These are phyloP conservation scores for Hemibagrus wyckioides DNA, from an alignment of 2,113 vertebrate genomes.

Conservation along the genomic window DNA sequence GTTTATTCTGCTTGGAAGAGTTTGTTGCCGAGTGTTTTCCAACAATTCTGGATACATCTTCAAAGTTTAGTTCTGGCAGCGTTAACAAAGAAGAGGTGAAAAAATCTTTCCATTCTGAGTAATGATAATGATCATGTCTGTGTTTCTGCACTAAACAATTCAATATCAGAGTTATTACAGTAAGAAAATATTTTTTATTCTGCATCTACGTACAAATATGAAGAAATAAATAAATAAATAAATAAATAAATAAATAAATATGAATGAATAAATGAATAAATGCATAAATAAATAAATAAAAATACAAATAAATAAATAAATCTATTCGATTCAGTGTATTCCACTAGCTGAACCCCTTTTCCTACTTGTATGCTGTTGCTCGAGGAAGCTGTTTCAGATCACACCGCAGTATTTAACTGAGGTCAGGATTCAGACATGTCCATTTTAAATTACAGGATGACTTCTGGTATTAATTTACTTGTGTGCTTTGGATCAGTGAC, in stretches of 20 bases:
- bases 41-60: background rate
- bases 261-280: too few relatives aligned
- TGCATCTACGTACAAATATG: background rate
- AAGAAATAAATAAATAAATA: too few relatives aligned
- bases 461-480: constrained; percentile 11
- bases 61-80: background rate
- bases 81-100: background rate
- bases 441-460: background rate
- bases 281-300: too few relatives aligned
- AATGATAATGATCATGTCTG: background rate
- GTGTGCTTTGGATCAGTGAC: constrained; percentile 23
- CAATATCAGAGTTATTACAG: background rate
- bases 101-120: background rate
- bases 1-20: background rate
- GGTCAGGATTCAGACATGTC: constrained; percentile 5
- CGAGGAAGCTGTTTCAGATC: background rate
- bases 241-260: too few relatives aligned
- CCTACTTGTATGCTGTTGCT: background rate
- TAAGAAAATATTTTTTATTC: background rate
- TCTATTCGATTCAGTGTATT: background rate
- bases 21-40: background rate
- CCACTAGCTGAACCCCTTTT: background rate
- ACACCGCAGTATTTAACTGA: background rate
- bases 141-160: background rate
- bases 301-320: too few relatives aligned